A percentile compares a stretch with the other conserved stretches of the same genome.
These are phyloP conservation scores for Lycocerus yunnanus DNA, from an alignment of 2,888 invertebrate genomes.

Conservation along the genomic window DNA sequence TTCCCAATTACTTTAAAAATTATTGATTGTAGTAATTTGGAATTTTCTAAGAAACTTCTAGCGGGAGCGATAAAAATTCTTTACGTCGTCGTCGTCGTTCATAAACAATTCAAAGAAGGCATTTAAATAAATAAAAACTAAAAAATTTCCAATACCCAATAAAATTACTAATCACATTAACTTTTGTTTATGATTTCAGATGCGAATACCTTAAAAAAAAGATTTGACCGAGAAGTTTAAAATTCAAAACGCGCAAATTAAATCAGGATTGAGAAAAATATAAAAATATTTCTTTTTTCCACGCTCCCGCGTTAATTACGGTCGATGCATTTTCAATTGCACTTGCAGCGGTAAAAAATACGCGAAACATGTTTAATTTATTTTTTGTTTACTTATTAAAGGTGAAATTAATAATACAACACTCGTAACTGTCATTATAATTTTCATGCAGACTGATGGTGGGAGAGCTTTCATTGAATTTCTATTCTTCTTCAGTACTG, in stretches of 20 bases:
- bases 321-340: not conserved
- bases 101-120: not conserved
- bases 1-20: not conserved
- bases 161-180: not conserved
- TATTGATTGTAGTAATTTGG: not conserved
- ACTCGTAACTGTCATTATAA: slow-evolving; percentile 24
- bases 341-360: not conserved
- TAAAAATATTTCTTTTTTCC: not conserved
- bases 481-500: slow-evolving; percentile 38
- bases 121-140: not conserved
- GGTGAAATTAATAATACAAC: not conserved
- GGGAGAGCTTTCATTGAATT: slow-evolving; percentile 44
- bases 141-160: not conserved
- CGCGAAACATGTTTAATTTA: not conserved
- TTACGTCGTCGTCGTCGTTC: not conserved
- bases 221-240: not conserved
- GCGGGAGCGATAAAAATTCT: not conserved
- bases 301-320: not conserved
- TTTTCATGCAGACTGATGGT: slow-evolving; percentile 15
- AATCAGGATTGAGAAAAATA: not conserved
- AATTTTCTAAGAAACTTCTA: not conserved
- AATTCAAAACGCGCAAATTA: too few species aligned
- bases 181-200: not conserved
- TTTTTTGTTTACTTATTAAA: not conserved
- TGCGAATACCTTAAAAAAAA: not conserved